Evolutionary conservation across 2,888 invertebrate genomes (phyloP), one percentile per base, ranked within the genome.

Genomic region (Corbicula japonica): DNA sequence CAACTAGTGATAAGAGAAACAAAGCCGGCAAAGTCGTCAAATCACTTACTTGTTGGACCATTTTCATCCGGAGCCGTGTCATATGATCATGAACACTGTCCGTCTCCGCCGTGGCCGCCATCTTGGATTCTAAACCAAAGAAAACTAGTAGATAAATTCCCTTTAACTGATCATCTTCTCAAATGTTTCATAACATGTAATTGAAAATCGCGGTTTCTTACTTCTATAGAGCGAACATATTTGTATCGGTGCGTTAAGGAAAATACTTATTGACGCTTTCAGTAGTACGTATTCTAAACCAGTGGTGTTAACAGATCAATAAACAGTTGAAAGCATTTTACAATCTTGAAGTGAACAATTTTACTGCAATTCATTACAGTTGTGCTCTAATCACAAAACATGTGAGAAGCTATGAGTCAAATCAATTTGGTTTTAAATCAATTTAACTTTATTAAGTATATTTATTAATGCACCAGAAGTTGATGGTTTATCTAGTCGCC

Each of bases 81-180:
- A 90, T 87, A 60, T 86, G 86, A 52, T 88, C 86, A 23, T 86
- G 79, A 48, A 90, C 87, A 62, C 88, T 88, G 66, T 88, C 88
- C 38, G 86, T 86, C 58, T 86, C 85, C n/a, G 87, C 84, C 61
- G 87, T 73, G 71, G 77, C 81, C 80, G 48, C 26, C 48, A n/a
- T 50, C n/a, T 23, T 50, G 34, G 50, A n/a, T 15, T 30, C 23
- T 34, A 18, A 21, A 12, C 56, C 32, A 30, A 32, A n/a, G 15
- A 30, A 18, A 26, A 2, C 21, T 21, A 23, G 3, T 30, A 30
- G n/a, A 8, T 54, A 26, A 12, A 56, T 18, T 44, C 63, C 34
- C 23, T 15, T 41, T 18, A 68, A 54, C 54, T 38, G 26, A 54
- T 38, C 28, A 68, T 68, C 66, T 54, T 68, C n/a, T 34, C 23